Percentiles rank a stretch among this genome's conserved stretches.
Evolutionary conservation across 2,113 vertebrate genomes (phyloP).

Genomic region (Chaenogobius annularis): DNA sequence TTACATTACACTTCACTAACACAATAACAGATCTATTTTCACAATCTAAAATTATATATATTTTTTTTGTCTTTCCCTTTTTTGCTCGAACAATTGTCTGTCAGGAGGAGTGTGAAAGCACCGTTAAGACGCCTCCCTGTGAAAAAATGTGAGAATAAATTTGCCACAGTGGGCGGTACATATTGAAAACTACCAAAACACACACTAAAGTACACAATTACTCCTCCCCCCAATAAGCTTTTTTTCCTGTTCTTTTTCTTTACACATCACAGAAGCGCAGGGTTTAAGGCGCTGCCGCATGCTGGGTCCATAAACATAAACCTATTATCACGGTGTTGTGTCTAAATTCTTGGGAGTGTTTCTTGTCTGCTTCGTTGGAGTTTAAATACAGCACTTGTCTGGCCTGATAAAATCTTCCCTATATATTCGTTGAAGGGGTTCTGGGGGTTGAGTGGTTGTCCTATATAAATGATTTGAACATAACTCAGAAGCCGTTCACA

Average conservation of each 20-base stretch:
- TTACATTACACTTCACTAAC: constrained; percentile 4
- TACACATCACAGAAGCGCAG: constrained; percentile 49
- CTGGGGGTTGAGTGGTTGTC: background rate
- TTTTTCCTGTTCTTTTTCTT: constrained; percentile 54
- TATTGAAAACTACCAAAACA: constrained; percentile 11
- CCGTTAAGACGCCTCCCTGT: constrained; percentile 34
- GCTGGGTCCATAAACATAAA: constrained; percentile 41
- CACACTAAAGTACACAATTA: constrained; percentile 5
- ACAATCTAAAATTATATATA: constrained; percentile 6
- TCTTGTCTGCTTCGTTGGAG: constrained; percentile 20
- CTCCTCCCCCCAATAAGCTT: constrained; percentile 17
- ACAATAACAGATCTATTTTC: background rate
- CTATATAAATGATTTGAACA: background rate
- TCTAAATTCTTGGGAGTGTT: constrained; percentile 53
- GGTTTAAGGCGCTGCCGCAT: constrained; percentile 66
- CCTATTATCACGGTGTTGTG: constrained; percentile 55
- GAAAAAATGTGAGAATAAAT: constrained; percentile 51
- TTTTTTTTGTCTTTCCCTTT: background rate
- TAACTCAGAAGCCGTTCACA: too few species aligned
- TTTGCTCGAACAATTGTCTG: constrained; percentile 32
- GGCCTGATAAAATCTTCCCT: constrained; percentile 29
- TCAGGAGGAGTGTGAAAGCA: constrained; percentile 26
- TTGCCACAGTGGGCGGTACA: constrained; percentile 32
- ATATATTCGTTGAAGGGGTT: background rate
- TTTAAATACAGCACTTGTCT: constrained; percentile 45